phyloP scores from a whole-genome alignment of 2,113 vertebrate species.

The Odocoileus hemionus region DNA sequence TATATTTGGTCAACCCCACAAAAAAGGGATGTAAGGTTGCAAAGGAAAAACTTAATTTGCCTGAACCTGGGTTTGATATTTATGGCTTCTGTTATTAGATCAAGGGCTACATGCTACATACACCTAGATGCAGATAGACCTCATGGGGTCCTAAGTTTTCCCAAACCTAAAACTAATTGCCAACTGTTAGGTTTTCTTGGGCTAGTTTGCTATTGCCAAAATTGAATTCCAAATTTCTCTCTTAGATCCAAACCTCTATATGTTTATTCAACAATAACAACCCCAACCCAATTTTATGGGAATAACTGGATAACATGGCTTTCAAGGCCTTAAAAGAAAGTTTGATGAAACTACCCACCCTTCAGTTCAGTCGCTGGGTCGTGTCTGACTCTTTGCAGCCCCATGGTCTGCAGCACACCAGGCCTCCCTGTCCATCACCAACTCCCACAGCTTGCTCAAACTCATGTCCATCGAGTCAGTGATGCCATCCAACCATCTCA shows the following conservation, averaged over 20 bases:
- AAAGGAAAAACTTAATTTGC: not conserved
- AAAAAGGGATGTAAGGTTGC: not conserved
- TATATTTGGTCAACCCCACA: too few species aligned
- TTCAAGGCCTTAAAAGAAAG: not conserved
- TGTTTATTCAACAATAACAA: not conserved
- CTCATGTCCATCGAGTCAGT: not conserved
- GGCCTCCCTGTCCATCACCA: not conserved
- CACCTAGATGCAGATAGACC: not conserved
- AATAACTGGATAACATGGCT: not conserved
- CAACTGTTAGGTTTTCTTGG: not conserved
- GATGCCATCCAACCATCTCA: not conserved
- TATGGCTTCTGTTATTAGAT: not conserved
- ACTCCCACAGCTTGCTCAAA: not conserved
- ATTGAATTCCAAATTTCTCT: not conserved
- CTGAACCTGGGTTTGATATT: not conserved
- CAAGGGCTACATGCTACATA: not conserved
- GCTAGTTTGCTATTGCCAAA: not conserved
- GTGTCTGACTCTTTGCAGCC: not conserved
- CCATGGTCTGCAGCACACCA: not conserved
- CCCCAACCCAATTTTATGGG: not conserved
- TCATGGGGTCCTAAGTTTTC: not conserved
- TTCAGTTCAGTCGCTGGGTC: not conserved
- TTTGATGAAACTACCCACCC: not conserved
- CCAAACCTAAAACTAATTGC: not conserved
- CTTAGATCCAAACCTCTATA: not conserved